Evolutionary conservation across 37 sponge, comb jelly and placozoan species (phyloP), one percentile per base, ranked within the genome.

Genomic region (Halichondria panicea): DNA sequence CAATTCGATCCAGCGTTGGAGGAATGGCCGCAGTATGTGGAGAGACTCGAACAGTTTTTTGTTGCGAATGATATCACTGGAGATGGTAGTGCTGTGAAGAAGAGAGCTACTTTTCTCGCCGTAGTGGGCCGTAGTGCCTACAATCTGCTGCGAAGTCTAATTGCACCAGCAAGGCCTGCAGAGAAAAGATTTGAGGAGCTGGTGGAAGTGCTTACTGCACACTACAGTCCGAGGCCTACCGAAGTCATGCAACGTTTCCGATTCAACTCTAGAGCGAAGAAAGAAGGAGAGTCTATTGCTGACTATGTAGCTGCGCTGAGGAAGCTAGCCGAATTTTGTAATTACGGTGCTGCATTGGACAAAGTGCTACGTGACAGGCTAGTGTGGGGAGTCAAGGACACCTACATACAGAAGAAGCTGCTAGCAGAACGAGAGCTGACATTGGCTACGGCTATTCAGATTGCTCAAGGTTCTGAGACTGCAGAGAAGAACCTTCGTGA

Each of bases 281-380:
- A 84, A 36, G 53, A 28, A 64, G 67, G 55, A 1, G 78, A 84
- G 57, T 60, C 66, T 1, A 43, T 84, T 19, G 77, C 85, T 4
- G 39, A 53, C 4, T 84, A 37, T 33, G 78, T 77, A 4, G 41
- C 70, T n/a, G 85, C 63, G 22, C 56, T 84, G 52, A 24, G 59
- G 22, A 32, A 3, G 12, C 24, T 83, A 35, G 41, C 76, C 0
- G 63, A 75, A 25, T 43, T 43, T 24, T 83, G 84, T 43, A 38
- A 83, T 24, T 80, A 53, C 33, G 67, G 74, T 13, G 66, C 54
- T 1, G 2, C 31, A 32, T 57, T 81, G 4, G 60, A 68, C 0
- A 77, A 67, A 24, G 58, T 83, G 76, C 30, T 83, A 27, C 50
- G 76, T 1, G 84, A 83, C 28, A 31, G 84, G 36, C 62, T 83